phyloP scores from a whole-genome alignment of 2,888 invertebrate genomes.

The Stenodema calcarata region DNA sequence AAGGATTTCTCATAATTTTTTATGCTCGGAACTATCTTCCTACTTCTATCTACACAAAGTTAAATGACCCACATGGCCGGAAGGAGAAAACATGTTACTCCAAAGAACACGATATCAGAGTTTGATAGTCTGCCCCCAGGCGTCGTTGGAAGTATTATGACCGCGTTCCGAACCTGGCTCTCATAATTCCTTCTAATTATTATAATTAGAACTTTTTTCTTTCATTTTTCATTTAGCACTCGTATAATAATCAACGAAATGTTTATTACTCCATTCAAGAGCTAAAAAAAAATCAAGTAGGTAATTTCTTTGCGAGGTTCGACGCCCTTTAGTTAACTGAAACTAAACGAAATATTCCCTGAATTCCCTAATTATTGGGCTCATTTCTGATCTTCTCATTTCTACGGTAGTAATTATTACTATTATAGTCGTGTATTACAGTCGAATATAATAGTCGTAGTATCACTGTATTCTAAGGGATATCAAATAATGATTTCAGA shows the following conservation, averaged over 20 bases:
- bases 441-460: too few species aligned
- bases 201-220: not conserved
- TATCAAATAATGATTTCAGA: too few species aligned
- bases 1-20: constrained; percentile 3
- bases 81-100: constrained; percentile 42
- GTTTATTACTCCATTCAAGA: not conserved
- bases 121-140: constrained; percentile 39
- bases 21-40: not conserved
- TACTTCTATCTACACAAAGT: constrained; percentile 5
- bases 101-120: constrained; percentile 9
- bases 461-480: too few species aligned
- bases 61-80: constrained; percentile 45
- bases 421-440: too few species aligned
- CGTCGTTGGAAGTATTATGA: not conserved
- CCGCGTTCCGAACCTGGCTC: not conserved
- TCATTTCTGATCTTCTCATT: too few species aligned
- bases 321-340: not conserved
- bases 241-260: not conserved
- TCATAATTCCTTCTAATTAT: constrained; percentile 14
- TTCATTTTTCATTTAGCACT: not conserved
- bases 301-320: constrained; percentile 4
- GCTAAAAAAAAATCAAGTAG: not conserved
- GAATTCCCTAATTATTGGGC: too few species aligned
- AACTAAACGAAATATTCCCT: too few species aligned
- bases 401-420: too few species aligned